Conservation (phyloP, 2,797 vertebrate genomes). For the Enteromius argenteus region DNA sequence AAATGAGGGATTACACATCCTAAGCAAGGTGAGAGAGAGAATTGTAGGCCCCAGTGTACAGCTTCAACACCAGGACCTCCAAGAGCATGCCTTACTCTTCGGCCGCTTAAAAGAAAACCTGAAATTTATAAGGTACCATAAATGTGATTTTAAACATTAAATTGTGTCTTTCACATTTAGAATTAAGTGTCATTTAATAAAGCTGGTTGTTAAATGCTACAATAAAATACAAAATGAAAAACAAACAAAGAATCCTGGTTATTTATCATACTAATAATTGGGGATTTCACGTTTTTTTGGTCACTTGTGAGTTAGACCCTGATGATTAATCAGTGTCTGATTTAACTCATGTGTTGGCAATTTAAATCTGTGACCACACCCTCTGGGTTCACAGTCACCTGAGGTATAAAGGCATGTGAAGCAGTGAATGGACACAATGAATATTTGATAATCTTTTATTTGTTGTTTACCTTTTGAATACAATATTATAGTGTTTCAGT, state of each 20-base stretch:
- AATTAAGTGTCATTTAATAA: not conserved
- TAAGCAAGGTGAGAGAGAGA: slow-evolving; percentile 73
- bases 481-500: not conserved
- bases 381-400: not conserved
- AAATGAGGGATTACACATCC: slow-evolving; percentile 80
- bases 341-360: slow-evolving; percentile 29
- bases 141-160: not conserved
- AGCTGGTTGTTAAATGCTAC: not conserved
- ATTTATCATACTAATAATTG: not conserved
- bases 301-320: not conserved
- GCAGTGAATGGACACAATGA: not conserved
- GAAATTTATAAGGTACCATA: slow-evolving; percentile 77
- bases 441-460: not conserved
- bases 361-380: slow-evolving; percentile 31
- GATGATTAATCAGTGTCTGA: not conserved
- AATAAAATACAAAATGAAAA: not conserved
- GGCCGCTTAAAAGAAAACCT: slow-evolving; percentile 71
- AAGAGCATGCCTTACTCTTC: slow-evolving; percentile 68
- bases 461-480: not conserved
- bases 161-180: not conserved
- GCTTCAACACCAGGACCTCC: slow-evolving; percentile 66
- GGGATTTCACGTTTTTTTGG: not conserved
- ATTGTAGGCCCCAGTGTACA: slow-evolving; percentile 60
- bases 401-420: not conserved
- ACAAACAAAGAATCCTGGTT: not conserved